Evolutionary conservation across 2,113 vertebrate genomes (phyloP).

Genomic region (Saccopteryx bilineata): DNA sequence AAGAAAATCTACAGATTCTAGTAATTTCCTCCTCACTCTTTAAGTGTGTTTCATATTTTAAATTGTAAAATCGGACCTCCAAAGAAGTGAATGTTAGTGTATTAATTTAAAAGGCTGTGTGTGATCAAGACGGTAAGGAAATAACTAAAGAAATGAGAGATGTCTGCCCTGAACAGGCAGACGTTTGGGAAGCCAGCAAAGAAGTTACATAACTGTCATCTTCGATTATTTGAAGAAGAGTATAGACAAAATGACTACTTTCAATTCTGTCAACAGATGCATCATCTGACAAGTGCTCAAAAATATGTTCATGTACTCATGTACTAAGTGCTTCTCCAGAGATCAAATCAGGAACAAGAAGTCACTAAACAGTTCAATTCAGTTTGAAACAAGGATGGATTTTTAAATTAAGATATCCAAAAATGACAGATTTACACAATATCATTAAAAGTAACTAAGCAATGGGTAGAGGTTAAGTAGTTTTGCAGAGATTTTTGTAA

Average conservation of each 20-base stretch:
- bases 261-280: background rate
- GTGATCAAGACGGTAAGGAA: conserved; percentile 37
- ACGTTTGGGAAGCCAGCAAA: background rate
- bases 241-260: background rate
- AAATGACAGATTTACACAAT: conserved; percentile 18
- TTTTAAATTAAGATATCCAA: conserved; percentile 36
- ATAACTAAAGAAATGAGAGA: conserved; percentile 41
- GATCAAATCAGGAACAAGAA: conserved; percentile 18
- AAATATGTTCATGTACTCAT: background rate
- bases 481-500: background rate
- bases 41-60: background rate
- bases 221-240: conserved; percentile 19
- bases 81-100: background rate
- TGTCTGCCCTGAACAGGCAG: background rate
- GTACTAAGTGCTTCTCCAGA: background rate
- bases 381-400: conserved; percentile 4
- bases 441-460: background rate
- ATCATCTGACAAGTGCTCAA: conserved; percentile 14
- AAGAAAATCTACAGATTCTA: conserved; percentile 26
- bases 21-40: background rate
- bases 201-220: background rate
- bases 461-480: background rate
- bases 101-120: conserved; percentile 36
- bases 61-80: conserved; percentile 6
- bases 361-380: background rate